Conservation (phyloP, 2,797 vertebrate genomes). For the Dermochelys coriacea region DNA sequence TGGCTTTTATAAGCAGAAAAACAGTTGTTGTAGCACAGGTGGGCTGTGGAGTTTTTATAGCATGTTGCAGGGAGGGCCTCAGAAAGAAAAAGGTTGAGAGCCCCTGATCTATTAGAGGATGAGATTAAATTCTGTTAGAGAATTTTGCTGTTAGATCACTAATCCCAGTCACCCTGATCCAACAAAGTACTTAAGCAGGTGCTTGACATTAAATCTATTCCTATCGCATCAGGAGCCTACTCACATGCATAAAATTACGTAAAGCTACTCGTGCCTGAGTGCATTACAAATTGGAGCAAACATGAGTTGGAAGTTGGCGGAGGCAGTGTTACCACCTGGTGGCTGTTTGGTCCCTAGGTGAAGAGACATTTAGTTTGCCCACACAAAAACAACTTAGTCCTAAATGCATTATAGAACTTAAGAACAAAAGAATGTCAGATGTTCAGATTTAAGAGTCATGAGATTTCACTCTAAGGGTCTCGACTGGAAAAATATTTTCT, state of each 20-base stretch:
- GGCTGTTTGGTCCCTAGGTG: background rate
- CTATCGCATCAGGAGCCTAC: background rate
- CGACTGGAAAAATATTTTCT: background rate
- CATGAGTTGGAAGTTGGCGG: background rate
- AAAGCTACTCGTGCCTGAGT: background rate
- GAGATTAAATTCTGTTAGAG: background rate
- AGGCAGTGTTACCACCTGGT: background rate
- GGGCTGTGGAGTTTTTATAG: too few relatives aligned
- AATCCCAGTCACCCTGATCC: background rate
- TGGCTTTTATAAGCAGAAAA: too few relatives aligned
- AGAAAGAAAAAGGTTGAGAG: too few relatives aligned
- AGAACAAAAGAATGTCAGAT: background rate
- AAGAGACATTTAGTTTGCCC: background rate
- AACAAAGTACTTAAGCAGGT: background rate
- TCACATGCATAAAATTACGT: background rate
- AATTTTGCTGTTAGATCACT: background rate
- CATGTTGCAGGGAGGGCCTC: too few relatives aligned
- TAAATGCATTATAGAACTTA: background rate
- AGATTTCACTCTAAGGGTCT: background rate
- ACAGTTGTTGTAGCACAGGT: too few relatives aligned
- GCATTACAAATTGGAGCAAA: background rate
- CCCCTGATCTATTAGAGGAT: background rate
- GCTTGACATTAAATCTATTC: background rate
- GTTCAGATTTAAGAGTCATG: background rate
- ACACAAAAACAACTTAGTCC: background rate